These are phyloP conservation scores for Cataglyphis albicans DNA, from an alignment of 2,888 invertebrate species.

Conservation along the genomic window DNA sequence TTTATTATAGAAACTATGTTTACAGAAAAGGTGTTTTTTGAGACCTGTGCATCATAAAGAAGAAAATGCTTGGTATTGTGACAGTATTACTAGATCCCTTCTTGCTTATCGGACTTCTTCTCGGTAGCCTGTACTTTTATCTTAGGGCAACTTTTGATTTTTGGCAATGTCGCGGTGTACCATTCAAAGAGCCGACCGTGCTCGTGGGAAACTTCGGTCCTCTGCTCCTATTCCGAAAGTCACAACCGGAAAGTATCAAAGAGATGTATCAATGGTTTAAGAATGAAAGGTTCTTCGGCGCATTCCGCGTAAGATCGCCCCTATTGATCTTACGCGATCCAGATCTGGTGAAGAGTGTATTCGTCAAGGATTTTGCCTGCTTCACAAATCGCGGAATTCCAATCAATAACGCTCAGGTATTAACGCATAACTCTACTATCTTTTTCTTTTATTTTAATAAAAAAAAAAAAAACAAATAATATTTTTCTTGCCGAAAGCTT, in stretches of 20 bases:
- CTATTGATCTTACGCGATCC: constrained; percentile 82
- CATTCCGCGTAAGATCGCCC: constrained; percentile 81
- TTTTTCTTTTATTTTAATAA: background rate
- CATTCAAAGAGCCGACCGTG: constrained; percentile 80
- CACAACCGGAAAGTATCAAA: constrained; percentile 79
- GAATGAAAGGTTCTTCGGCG: constrained; percentile 80
- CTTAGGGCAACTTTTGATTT: constrained; percentile 81
- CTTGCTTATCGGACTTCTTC: constrained; percentile 68
- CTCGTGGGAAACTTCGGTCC: constrained; percentile 81
- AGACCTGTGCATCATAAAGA: background rate
- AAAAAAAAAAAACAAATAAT: background rate
- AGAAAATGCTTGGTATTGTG: constrained; percentile 64
- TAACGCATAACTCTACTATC: background rate
- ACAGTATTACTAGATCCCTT: constrained; percentile 62
- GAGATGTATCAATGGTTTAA: constrained; percentile 84
- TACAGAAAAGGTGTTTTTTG: background rate
- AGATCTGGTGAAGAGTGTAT: constrained; percentile 80
- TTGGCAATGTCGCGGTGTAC: constrained; percentile 80
- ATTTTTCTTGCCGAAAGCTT: background rate
- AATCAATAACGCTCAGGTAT: constrained; percentile 78
- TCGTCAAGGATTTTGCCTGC: constrained; percentile 80
- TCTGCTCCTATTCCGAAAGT: constrained; percentile 79
- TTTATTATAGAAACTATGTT: background rate
- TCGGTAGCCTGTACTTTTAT: constrained; percentile 76
- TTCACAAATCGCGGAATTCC: constrained; percentile 83